Conservation (phyloP, 2,797 vertebrate genomes). For the Chelmon rostratus region DNA sequence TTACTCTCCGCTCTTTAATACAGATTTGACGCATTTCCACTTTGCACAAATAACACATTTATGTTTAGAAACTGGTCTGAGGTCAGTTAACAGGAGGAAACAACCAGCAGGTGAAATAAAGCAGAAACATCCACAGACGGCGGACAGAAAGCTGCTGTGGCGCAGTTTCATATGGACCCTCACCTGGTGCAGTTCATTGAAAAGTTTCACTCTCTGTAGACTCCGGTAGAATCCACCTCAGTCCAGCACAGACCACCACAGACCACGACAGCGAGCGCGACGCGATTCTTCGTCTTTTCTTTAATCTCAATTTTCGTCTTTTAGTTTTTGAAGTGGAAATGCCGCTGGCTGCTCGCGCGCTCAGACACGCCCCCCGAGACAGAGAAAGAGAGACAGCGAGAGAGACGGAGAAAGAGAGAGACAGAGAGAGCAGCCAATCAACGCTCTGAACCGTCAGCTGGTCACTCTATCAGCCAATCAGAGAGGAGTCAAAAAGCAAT, state of each 20-base stretch:
- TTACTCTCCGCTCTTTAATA: too few species aligned
- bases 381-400: background rate
- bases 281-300: too few species aligned
- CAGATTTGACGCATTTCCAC: too few species aligned
- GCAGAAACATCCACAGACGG: background rate
- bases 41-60: too few species aligned
- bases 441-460: background rate
- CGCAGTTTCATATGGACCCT: slow-evolving; percentile 59
- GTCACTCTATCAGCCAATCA: slow-evolving; percentile 33
- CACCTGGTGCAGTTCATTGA: slow-evolving; percentile 82
- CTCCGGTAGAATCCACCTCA: background rate
- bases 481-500: background rate
- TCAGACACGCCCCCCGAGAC: slow-evolving; percentile 28
- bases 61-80: too few species aligned
- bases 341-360: background rate
- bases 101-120: too few species aligned
- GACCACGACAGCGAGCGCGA: background rate
- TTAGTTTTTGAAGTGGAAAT: background rate
- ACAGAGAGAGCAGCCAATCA: slow-evolving; percentile 43
- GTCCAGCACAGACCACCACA: accelerated
- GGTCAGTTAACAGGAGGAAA: too few species aligned
- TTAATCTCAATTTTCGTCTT: background rate
- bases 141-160: slow-evolving; percentile 21
- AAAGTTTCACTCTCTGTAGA: slow-evolving; percentile 2
- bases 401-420: too few species aligned